phyloP scores from a whole-genome alignment of 1,140 invertebrate genomes.

The Phocides pigmalion region DNA sequence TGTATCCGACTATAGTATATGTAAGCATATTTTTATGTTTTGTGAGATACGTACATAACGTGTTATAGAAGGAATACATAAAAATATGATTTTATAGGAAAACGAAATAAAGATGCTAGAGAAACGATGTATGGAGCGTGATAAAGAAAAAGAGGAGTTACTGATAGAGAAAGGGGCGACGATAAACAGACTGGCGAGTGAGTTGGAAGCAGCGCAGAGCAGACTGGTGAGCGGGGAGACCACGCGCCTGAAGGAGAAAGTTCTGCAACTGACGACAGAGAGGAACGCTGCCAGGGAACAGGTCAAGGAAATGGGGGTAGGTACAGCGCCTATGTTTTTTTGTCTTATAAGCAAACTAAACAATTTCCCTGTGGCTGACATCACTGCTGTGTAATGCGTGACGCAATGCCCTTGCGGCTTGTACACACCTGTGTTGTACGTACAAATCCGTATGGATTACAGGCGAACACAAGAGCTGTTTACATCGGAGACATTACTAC shows the following conservation, averaged over 20 bases:
- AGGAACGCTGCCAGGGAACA: conserved; percentile 69
- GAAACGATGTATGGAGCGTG: conserved; percentile 81
- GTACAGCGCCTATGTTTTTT: too few species aligned
- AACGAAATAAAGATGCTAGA: conserved; percentile 82
- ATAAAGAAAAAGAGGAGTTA: conserved; percentile 81
- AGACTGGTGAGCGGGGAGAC: conserved; percentile 59
- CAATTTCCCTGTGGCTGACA: too few species aligned
- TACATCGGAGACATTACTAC: too few species aligned
- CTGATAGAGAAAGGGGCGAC: conserved; percentile 83
- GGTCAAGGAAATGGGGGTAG: conserved; percentile 76
- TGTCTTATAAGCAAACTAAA: too few species aligned
- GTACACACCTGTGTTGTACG: too few species aligned
- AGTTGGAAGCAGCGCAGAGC: conserved; percentile 81
- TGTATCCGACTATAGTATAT: too few species aligned
- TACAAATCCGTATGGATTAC: too few species aligned
- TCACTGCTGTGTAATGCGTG: too few species aligned
- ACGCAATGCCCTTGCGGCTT: too few species aligned
- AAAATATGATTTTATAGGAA: conserved; percentile 53
- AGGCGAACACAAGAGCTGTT: too few species aligned
- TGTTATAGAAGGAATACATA: background rate
- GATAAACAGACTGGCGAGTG: conserved; percentile 81
- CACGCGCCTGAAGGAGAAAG: conserved; percentile 62
- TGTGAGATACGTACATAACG: background rate
- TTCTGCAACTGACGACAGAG: conserved; percentile 64
- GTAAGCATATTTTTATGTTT: background rate